Conservation (phyloP, 2,888 invertebrate species). For the Sialis fuliginosa region DNA sequence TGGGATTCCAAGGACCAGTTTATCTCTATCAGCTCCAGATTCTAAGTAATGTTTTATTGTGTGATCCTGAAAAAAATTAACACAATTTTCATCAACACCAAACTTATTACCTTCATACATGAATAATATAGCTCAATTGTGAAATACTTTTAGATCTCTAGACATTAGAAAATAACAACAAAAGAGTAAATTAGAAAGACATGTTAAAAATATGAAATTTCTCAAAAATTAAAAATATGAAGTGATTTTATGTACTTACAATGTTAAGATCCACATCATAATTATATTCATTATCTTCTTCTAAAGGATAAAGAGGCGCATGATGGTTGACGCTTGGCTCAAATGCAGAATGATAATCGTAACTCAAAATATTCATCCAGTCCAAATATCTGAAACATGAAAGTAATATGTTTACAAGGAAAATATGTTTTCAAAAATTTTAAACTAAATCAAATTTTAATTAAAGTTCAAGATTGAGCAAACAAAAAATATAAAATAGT, state of each 20-base stretch:
- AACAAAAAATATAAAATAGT: background rate
- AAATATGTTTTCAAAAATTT: background rate
- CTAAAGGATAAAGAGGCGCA: conserved; percentile 64
- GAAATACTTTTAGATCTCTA: no score
- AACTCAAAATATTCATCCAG: conserved; percentile 81
- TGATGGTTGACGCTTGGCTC: conserved; percentile 86
- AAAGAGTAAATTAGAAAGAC: no score
- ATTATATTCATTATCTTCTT: conserved; percentile 73
- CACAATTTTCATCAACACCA: background rate
- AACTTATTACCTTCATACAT: background rate
- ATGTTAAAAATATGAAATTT: no score
- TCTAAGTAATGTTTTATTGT: conserved; percentile 69
- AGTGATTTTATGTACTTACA: conserved; percentile 38
- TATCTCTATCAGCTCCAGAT: conserved; percentile 60
- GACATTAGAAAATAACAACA: background rate
- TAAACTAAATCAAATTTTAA: background rate
- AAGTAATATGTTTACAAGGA: background rate
- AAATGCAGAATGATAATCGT: conserved; percentile 85
- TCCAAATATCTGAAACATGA: conserved; percentile 50
- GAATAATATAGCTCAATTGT: no score
- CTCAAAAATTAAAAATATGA: background rate
- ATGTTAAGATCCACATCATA: conserved; percentile 76
- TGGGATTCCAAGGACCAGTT: conserved; percentile 72
- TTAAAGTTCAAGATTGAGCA: conserved; percentile 1
- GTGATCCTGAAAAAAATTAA: conserved; percentile 45